A percentile compares a stretch with the other conserved stretches of the same genome.
Evolutionary conservation across 2,888 invertebrate species (phyloP).

Genomic region (Philaethria dido): DNA sequence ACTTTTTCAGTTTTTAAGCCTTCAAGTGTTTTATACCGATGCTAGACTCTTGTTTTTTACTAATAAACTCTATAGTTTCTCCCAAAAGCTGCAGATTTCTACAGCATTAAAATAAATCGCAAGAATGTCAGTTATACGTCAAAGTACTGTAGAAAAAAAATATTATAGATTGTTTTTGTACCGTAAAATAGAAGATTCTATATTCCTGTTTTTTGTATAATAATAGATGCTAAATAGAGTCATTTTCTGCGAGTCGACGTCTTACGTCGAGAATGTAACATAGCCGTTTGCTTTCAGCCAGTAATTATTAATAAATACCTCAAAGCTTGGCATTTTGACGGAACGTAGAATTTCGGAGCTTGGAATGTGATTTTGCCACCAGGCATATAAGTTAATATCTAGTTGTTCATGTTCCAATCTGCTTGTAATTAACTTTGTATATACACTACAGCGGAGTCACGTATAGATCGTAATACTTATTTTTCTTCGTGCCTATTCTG

Average conservation of each 20-base stretch:
- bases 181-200: too few species aligned
- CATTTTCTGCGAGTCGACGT: too few species aligned
- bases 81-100: too few species aligned
- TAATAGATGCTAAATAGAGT: not conserved
- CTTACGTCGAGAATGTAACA: not conserved
- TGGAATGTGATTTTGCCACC: slow-evolving; percentile 11
- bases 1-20: too few species aligned
- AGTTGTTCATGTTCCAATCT: not conserved
- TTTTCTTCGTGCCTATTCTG: not conserved
- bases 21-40: too few species aligned
- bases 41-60: too few species aligned
- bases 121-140: too few species aligned
- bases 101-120: too few species aligned
- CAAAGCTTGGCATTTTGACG: slow-evolving; percentile 9
- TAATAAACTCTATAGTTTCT: too few species aligned
- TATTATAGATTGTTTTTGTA: too few species aligned
- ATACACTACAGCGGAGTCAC: not conserved
- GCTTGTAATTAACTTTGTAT: not conserved
- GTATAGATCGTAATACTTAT: not conserved
- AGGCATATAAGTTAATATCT: not conserved
- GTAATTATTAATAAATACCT: slow-evolving; percentile 3
- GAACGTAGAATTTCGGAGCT: slow-evolving; percentile 3
- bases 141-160: too few species aligned
- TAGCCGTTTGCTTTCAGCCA: not conserved
- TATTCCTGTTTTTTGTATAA: not conserved